Conservation (phyloP, 2,113 vertebrate genomes). For the Pedionomus torquatus region DNA sequence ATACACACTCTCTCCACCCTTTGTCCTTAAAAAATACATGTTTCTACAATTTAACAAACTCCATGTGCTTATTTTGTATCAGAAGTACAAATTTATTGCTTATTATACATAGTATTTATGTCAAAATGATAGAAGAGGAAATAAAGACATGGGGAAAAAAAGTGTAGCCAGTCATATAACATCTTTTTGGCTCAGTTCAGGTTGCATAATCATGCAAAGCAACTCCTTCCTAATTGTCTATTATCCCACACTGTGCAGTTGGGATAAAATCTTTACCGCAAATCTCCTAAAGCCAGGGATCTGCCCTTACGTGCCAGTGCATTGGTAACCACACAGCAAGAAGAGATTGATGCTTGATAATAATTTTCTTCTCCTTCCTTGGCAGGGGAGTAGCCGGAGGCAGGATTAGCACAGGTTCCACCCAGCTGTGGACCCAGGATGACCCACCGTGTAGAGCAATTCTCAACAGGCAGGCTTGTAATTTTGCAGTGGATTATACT, state of each 20-base stretch:
- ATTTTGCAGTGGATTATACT: background rate
- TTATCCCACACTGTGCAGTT: background rate
- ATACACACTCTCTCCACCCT: background rate
- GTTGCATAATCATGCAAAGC: background rate
- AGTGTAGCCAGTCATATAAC: background rate
- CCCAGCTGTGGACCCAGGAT: background rate
- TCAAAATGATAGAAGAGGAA: background rate
- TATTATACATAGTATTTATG: background rate
- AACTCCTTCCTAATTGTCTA: background rate
- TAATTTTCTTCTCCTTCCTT: background rate
- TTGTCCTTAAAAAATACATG: background rate
- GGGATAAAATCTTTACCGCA: background rate
- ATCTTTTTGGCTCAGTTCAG: background rate
- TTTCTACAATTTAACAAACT: background rate
- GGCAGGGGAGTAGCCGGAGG: background rate
- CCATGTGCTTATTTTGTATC: background rate
- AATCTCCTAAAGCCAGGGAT: background rate
- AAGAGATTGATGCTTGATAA: background rate
- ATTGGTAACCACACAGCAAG: background rate
- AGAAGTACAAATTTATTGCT: background rate
- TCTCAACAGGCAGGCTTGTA: background rate
- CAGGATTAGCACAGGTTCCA: background rate
- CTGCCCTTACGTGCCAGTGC: background rate
- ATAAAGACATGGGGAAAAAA: background rate
- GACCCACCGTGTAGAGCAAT: accelerated